These are phyloP conservation scores for Hartigia nigra DNA, from an alignment of 2,888 invertebrate genomes.

Conservation along the genomic window DNA sequence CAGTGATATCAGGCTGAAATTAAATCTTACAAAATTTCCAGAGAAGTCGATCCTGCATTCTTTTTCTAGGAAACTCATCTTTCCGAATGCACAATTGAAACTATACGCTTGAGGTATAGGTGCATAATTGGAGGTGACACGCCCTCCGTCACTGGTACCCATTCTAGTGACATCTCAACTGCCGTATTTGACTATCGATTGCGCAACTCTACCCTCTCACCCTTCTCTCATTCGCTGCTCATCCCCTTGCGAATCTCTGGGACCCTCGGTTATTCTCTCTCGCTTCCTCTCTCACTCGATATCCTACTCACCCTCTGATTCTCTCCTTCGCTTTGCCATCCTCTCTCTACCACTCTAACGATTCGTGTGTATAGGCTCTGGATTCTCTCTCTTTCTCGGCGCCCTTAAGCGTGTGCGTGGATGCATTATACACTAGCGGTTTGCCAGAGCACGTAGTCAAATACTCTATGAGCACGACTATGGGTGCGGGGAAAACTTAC, in stretches of 20 bases:
- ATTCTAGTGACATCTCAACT: slow-evolving; percentile 44
- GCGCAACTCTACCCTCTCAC: slow-evolving; percentile 29
- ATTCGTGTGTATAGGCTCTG: slow-evolving; percentile 13
- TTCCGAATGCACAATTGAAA: not conserved
- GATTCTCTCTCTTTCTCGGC: slow-evolving; percentile 27
- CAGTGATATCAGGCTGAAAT: not conserved
- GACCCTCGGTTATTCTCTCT: slow-evolving; percentile 1
- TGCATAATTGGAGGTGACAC: slow-evolving; percentile 44
- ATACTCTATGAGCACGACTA: slow-evolving; percentile 38
- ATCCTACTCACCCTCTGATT: slow-evolving; percentile 19
- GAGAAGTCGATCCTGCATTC: not conserved
- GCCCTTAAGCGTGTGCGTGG: slow-evolving; percentile 24
- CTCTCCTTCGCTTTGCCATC: slow-evolving; percentile 21
- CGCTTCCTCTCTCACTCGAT: slow-evolving; percentile 16
- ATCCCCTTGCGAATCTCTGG: not conserved
- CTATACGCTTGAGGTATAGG: slow-evolving; percentile 33
- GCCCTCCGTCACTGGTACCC: slow-evolving; percentile 42
- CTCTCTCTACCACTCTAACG: too few species aligned
- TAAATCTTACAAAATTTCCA: not conserved
- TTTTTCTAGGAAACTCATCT: not conserved
- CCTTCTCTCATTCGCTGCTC: not conserved
- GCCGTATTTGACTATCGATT: slow-evolving; percentile 46
- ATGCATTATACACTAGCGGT: slow-evolving; percentile 46
- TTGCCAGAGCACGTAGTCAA: slow-evolving; percentile 50
- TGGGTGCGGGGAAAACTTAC: slow-evolving; percentile 16